phyloP scores from a whole-genome alignment of 2,888 invertebrate genomes.

The Andrena bucephala region DNA sequence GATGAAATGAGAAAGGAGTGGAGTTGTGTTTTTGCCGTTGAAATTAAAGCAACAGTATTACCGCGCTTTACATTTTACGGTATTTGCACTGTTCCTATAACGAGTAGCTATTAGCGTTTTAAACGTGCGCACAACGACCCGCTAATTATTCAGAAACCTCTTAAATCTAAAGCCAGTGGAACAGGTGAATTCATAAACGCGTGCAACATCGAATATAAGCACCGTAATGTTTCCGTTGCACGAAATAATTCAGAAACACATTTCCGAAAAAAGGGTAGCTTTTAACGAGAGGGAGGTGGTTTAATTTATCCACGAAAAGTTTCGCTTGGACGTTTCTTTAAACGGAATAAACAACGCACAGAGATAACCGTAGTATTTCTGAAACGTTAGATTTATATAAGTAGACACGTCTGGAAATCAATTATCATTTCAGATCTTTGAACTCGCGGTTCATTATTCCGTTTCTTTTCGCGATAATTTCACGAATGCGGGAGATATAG shows the following conservation, averaged over 20 bases:
- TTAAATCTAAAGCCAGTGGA: constrained; percentile 28
- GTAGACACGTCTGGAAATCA: no score
- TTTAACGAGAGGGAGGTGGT: constrained; percentile 5
- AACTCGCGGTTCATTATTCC: neutral
- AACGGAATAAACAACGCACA: neutral
- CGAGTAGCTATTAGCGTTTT: constrained; percentile 19
- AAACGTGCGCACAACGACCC: constrained; percentile 3
- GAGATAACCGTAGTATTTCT: no score
- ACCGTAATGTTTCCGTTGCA: neutral
- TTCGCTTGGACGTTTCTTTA: neutral
- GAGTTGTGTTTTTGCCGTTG: neutral
- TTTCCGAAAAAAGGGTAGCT: neutral
- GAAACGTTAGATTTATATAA: no score
- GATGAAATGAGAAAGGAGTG: no score
- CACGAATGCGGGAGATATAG: neutral
- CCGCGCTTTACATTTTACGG: neutral
- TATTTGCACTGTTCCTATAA: neutral
- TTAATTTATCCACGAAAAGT: constrained; percentile 6
- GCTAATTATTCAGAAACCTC: constrained; percentile 39
- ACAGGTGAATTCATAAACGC: constrained; percentile 23
- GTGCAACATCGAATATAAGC: constrained; percentile 22
- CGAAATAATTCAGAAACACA: constrained; percentile 11
- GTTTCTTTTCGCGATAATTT: constrained; percentile 10
- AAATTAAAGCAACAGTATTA: constrained; percentile 4
- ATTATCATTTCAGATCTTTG: no score